Conservation (phyloP, 2,113 vertebrate genomes). For the Felis chaus region DNA sequence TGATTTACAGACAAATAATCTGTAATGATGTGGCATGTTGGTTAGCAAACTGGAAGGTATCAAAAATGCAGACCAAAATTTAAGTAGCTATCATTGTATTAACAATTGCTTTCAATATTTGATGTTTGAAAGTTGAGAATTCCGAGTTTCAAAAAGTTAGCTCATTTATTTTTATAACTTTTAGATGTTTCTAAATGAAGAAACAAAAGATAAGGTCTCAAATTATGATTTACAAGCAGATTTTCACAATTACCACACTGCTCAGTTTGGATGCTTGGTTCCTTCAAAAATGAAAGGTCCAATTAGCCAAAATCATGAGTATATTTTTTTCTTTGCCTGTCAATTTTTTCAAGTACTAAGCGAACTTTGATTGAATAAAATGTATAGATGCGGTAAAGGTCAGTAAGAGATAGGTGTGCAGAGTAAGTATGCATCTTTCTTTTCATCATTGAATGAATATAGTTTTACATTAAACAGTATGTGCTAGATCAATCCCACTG, state of each 20-base stretch:
- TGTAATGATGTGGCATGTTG: background rate
- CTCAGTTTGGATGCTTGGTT: background rate
- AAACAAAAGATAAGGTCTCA: background rate
- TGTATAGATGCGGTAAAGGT: background rate
- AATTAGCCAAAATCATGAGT: background rate
- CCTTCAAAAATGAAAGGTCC: background rate
- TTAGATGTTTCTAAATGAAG: background rate
- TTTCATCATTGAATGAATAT: background rate
- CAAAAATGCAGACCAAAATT: background rate
- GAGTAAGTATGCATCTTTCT: background rate
- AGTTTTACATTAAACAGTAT: background rate
- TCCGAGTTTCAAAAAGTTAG: background rate
- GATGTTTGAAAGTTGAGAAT: background rate
- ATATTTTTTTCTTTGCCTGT: background rate
- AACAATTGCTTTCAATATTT: background rate
- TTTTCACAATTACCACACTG: background rate
- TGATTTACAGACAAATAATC: background rate
- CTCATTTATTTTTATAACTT: background rate
- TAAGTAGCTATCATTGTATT: background rate
- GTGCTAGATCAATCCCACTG: background rate
- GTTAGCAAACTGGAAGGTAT: background rate
- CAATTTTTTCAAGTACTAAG: background rate
- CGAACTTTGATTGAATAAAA: background rate
- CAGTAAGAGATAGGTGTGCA: background rate
- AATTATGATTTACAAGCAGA: background rate